Evolutionary conservation across 1,140 invertebrate species (phyloP), one percentile per base, ranked within the genome.

Genomic region (Pseudomyrmex dendroicus): DNA sequence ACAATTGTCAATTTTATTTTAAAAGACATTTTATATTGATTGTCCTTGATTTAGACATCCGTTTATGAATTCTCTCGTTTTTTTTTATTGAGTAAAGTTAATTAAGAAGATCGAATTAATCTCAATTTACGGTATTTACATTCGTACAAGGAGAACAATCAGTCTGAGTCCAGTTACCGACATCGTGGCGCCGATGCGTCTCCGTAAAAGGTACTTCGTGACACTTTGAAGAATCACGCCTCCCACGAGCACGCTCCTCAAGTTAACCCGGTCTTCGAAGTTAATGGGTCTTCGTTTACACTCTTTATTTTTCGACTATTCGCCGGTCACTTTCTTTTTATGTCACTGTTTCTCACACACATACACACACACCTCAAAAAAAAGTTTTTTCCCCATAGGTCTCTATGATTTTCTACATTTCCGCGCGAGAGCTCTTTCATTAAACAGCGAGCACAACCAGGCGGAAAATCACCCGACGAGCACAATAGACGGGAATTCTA

Each of bases 401-500:
- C 63, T 50, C 76, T 80, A 80, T 80, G 76, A 80, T 80, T 80
- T 80, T 80, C 66, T 59, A 72, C 76, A 72, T 61, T 80, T 80
- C n/a, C 20, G 54, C 76, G 56, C 76, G 54, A 22, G 12, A 80
- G n/a, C 66, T 70, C 66, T 80, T 78, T 80, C 66, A 80, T 80
- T 80, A 80, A 80, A 59, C 66, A 80, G 52, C 76, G 44, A 70
- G n/a, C 54, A 80, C 76, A 56, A 9, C 66, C 66, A 72, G 35
- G 54, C 66, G 66, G 76, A 80, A 80, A 80, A 80, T 80, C 66
- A 44, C n/a, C 4, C 64, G 64, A 72, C 44, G 54, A 35, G 44
- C 54, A 80, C 76, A 80, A 80, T 80, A 13, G 66, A 20, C 44
- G 54, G 48, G 76, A 80, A 61, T 80, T 59, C 66, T 72, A 80